phyloP scores from a whole-genome alignment of 2,797 vertebrate species.

The Amphiprion clarkii region DNA sequence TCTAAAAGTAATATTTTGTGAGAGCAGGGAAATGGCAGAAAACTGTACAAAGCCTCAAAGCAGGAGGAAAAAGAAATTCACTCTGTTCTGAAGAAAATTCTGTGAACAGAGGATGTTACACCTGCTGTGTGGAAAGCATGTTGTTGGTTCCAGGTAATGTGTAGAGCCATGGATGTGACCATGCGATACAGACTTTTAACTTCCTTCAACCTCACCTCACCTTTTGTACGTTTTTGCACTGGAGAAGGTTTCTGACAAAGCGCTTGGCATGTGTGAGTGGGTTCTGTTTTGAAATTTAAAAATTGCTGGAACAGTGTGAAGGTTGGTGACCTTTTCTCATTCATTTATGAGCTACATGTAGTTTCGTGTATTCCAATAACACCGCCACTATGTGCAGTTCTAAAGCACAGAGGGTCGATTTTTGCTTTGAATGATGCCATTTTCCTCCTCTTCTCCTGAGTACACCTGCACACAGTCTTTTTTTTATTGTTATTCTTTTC shows the following conservation, averaged over 20 bases:
- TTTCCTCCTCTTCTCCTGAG: no score
- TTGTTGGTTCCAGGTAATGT: not conserved
- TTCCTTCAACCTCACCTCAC: slow-evolving; percentile 1
- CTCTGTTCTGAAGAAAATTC: not conserved
- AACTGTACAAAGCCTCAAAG: not conserved
- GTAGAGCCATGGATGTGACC: not conserved
- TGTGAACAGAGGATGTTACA: not conserved
- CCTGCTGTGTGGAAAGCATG: not conserved
- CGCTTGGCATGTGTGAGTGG: not conserved
- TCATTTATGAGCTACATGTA: not conserved
- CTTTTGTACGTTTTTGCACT: not conserved
- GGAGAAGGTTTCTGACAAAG: not conserved
- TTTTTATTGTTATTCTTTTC: no score
- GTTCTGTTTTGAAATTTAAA: not conserved
- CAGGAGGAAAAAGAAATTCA: not conserved
- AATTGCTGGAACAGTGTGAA: not conserved
- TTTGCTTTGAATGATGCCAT: not conserved
- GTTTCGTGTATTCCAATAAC: not conserved
- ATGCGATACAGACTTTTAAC: slow-evolving; percentile 3
- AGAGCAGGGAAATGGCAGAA: slow-evolving; percentile 10
- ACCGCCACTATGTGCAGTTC: no score
- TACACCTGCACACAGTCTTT: no score
- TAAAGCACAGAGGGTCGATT: not conserved
- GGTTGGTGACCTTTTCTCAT: slow-evolving; percentile 7
- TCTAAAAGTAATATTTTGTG: not conserved